Conservation (phyloP, 2,113 vertebrate genomes). For the Hystrix cristata region DNA sequence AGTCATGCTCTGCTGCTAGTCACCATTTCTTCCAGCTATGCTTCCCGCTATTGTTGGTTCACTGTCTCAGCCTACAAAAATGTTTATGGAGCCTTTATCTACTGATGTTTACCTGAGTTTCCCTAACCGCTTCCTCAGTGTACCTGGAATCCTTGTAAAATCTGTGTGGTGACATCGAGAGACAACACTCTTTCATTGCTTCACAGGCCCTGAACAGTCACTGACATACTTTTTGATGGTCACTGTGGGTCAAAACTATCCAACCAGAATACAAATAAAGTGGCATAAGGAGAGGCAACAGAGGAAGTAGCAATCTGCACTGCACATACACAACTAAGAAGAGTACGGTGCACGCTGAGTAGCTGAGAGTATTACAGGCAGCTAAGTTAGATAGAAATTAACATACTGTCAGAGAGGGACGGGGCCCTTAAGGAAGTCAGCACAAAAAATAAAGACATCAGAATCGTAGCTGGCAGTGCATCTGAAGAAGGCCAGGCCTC, state of each 20-base stretch:
- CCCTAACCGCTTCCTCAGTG: neutral
- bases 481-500: neutral
- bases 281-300: neutral
- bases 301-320: neutral
- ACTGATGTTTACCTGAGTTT: neutral
- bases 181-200: neutral
- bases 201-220: neutral
- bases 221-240: neutral
- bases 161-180: neutral
- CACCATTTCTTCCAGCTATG: neutral
- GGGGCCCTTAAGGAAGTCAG: neutral
- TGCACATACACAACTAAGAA: neutral
- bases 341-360: fast-evolving
- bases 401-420: neutral
- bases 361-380: neutral
- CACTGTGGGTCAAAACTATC: neutral
- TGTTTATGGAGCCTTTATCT: neutral
- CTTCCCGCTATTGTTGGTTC: neutral
- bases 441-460: neutral
- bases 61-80: neutral
- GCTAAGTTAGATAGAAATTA: neutral
- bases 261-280: neutral
- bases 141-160: neutral
- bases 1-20: neutral
- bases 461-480: neutral